Evolutionary conservation across 2,113 vertebrate species (phyloP), one percentile per base, ranked within the genome.

Genomic region (Zosterops hypoxanthus): DNA sequence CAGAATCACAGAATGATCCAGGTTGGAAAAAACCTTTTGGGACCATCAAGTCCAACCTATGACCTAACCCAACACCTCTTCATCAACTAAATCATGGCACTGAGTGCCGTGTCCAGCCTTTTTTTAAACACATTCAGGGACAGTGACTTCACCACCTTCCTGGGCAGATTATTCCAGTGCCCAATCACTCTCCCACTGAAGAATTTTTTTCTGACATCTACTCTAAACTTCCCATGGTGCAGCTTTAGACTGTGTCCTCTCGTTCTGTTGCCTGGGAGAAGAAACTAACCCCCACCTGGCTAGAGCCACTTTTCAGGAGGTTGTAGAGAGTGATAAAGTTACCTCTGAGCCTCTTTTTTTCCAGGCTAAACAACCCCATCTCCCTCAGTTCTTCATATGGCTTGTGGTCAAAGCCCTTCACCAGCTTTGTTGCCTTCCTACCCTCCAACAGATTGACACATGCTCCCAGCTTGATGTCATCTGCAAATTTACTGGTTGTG

Each of bases 101-200:
- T 19, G 25, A 11, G 2, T 55, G 7, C 20, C 20, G 29, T 0
- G 3, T 44, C 11, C 24, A 29, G 23, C 9, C 24, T 29, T 28
- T 79, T 52, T 34, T 18, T 3, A 29, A 34, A 65, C 4, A 18
- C 1, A 2, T 23, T 14, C 31, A 53, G 19, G 11, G 49, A 29
- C 0, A 0, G 11, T 29, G 7, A 34, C 15, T 53, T 5, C 9
- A 34, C 7, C 20, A 29, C 20, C 12, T 65, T 39, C 12, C 3
- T 19, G 25, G 19, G 19, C 20, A 53, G 20, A 65, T 0, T 0
- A 53, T 53, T 34, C 31, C 19, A 34, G 12, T 14, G 8, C 24
- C 49, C 9, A 42, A 11, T n/a, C 14, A 23, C 24, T 53, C 49
- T 44, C 34, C 5, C 31, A 34, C 4, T 34, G 76, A 64, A 44